Evolutionary conservation across 2,888 invertebrate species (phyloP).

Genomic region (Oxycera nigricornis): DNA sequence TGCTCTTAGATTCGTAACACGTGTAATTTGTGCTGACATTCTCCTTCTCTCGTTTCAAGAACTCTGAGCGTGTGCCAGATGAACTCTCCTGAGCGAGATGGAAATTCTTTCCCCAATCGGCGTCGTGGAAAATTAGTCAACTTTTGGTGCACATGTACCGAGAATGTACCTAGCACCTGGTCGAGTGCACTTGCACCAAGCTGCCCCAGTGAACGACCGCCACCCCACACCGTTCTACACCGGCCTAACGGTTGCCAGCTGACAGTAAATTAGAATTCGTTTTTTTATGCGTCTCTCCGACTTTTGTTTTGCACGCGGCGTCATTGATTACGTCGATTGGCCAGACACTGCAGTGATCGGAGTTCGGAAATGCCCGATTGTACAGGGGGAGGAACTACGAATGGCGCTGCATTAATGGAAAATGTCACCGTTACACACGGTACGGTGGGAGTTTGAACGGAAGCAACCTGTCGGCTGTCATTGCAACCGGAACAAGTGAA

Average conservation of each 20-base stretch:
- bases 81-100: constrained; percentile 39
- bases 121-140: not conserved
- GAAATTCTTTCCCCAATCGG: not conserved
- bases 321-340: not conserved
- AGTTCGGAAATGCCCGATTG: not conserved
- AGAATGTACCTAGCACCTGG: constrained; percentile 45
- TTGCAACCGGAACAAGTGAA: not conserved
- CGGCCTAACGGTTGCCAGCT: too few species aligned
- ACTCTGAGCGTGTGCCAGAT: constrained; percentile 28
- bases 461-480: constrained; percentile 1
- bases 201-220: constrained; percentile 30
- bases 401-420: not conserved
- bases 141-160: constrained; percentile 47
- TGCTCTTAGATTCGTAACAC: too few species aligned
- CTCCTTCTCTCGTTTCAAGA: not conserved
- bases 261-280: not conserved
- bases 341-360: not conserved
- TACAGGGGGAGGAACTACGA: not conserved
- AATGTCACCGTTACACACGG: not conserved
- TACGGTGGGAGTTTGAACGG: not conserved
- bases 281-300: not conserved
- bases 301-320: not conserved
- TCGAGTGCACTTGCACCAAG: constrained; percentile 40
- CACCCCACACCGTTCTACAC: too few species aligned
- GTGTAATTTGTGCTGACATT: not conserved